Evolutionary conservation across 35 echinoderm and acorn worm genomes (phyloP), one percentile per base, ranked within the genome.

Genomic region (Nesometra sesokonis): DNA sequence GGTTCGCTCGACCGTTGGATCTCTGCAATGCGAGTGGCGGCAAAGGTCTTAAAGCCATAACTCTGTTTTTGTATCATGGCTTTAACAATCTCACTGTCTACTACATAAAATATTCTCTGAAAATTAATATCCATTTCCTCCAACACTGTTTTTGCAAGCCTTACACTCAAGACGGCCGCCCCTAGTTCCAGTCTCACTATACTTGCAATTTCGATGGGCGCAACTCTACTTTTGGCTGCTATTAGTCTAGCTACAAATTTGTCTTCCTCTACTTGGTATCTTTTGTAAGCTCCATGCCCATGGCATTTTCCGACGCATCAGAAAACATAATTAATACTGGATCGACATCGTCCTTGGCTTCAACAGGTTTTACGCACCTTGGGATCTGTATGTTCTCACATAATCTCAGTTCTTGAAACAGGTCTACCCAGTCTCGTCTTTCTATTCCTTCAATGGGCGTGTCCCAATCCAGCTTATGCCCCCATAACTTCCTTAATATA

Each of bases 1-100:
- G 90, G 90, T 5, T 88, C 77, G 17, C 84, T 57, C 0, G 34
- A 21, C 31, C 85, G 21, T 33, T 80, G 86, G 15, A 92, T 92
- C 40, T 92, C 90, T 11, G 86, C 86, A 40, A 92, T 85, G 17
- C 81, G 80, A 13, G 90, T 92, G 34, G 90, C 90, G 0, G 34
- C 90, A 52, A 88, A 88, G 5, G 90, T 92, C 34, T 92, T 92
- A 47, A 88, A 88, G 0, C 90, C 86, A 80, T 92, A 92, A 37
- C 90, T 92, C 77, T 80, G 13, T 35, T 88, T 92, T 32, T 92
- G 90, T 11, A 92, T 85, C 90, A 88, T 92, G 0, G 81, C 80
- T 80, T 80, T 78, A 8, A 92, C 90, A 35, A 85, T 92, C 32
- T 92, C 86, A 37, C 90, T 92, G 86, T 92, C 90, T 17, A 91